phyloP scores from a whole-genome alignment of 2,888 invertebrate species.

The Dicyrtoma fusca region DNA sequence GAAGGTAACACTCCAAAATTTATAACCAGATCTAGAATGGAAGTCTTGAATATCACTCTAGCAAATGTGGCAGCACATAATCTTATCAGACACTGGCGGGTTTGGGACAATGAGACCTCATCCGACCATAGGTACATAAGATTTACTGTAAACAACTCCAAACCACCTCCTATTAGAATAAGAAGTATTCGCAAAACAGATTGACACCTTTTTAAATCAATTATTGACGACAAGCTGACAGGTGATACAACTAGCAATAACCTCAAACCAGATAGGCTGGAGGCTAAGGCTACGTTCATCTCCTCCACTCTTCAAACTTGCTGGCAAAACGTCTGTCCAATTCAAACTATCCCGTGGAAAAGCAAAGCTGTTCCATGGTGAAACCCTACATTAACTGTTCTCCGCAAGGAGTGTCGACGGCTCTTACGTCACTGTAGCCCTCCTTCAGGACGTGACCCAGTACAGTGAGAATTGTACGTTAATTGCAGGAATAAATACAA shows the following conservation, averaged over 20 bases:
- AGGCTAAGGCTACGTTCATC: too few relatives aligned
- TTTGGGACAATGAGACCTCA: constrained; percentile 20
- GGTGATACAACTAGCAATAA: too few relatives aligned
- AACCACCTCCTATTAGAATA: neutral
- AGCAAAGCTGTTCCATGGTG: constrained; percentile 33
- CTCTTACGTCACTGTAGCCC: too few relatives aligned
- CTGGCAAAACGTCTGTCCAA: constrained; percentile 19
- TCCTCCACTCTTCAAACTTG: too few relatives aligned
- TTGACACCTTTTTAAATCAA: neutral
- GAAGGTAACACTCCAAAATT: constrained; percentile 33
- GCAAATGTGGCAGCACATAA: neutral
- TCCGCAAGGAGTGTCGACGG: too few relatives aligned
- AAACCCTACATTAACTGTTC: neutral
- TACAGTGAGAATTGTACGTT: too few relatives aligned
- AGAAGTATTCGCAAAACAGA: constrained; percentile 36
- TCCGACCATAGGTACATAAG: constrained; percentile 43
- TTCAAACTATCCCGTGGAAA: neutral
- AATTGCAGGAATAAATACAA: too few relatives aligned
- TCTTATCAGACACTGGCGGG: constrained; percentile 32
- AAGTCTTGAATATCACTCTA: constrained; percentile 41
- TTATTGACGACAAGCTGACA: too few relatives aligned
- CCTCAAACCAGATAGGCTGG: too few relatives aligned
- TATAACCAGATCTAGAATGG: constrained; percentile 18
- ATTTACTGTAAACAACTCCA: neutral
- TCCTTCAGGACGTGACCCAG: too few relatives aligned